Percentiles rank a stretch among this genome's conserved stretches.
Evolutionary conservation across 1,140 invertebrate genomes (phyloP).

Genomic region (Hyles vespertilio): DNA sequence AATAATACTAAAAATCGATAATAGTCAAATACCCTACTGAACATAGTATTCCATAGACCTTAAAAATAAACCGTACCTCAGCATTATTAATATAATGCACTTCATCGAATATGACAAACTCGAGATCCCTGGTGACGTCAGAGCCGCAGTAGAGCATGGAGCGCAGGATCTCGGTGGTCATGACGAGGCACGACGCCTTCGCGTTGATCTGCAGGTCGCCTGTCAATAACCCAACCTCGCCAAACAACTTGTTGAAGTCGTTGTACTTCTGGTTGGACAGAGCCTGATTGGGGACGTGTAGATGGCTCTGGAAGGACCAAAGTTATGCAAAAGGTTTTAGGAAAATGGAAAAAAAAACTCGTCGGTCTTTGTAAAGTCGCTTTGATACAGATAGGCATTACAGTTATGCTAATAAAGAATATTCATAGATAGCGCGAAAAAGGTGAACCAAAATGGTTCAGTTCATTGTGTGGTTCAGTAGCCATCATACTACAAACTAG

Average conservation of each 20-base stretch:
- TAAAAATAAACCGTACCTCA: constrained; percentile 78
- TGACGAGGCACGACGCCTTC: constrained; percentile 96
- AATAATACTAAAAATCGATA: too few species aligned
- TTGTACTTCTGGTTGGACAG: constrained; percentile 99
- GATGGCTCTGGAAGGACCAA: constrained; percentile 83
- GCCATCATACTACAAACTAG: too few species aligned
- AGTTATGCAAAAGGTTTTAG: too few species aligned
- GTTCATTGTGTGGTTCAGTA: too few species aligned
- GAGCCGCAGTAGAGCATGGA: constrained; percentile 98
- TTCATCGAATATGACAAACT: constrained; percentile 99
- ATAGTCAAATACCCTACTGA: too few species aligned
- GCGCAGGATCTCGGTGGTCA: constrained; percentile 99
- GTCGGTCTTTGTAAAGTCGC: too few species aligned
- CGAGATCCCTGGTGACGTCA: constrained; percentile 95
- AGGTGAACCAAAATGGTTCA: too few species aligned
- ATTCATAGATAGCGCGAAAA: too few species aligned
- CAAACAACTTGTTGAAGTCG: constrained; percentile 95
- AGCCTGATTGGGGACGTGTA: constrained; percentile 99
- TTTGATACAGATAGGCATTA: too few species aligned
- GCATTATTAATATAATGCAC: constrained; percentile 99
- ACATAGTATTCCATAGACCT: too few species aligned
- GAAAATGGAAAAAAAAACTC: too few species aligned
- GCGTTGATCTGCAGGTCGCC: constrained; percentile 98
- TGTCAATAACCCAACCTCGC: constrained; percentile 95
- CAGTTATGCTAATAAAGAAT: too few species aligned